Conservation (phyloP, 2,113 vertebrate genomes). For the Dromaius novaehollandiae region DNA sequence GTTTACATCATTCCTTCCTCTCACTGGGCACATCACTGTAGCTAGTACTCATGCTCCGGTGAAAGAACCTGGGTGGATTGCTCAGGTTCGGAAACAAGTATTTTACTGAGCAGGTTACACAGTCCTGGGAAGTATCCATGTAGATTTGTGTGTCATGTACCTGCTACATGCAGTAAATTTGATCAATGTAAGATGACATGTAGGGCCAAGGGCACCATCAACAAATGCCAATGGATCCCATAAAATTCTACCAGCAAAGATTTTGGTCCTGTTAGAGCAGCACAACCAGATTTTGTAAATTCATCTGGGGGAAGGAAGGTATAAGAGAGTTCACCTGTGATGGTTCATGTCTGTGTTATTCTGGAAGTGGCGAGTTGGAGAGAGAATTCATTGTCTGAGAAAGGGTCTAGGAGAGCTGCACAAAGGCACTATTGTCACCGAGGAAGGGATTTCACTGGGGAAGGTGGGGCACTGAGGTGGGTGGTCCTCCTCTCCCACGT, state of each 20-base stretch:
- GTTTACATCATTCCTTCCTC: neutral
- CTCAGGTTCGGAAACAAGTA: neutral
- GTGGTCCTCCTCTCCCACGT: neutral
- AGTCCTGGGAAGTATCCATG: neutral
- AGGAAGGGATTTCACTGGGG: neutral
- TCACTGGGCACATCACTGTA: neutral
- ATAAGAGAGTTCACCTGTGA: neutral
- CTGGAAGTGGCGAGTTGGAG: neutral
- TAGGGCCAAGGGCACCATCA: neutral
- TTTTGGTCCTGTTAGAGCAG: neutral
- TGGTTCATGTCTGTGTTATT: neutral
- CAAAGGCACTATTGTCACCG: neutral
- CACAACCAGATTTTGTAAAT: neutral
- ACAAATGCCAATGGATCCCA: neutral
- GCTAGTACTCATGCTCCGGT: neutral
- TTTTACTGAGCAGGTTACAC: neutral
- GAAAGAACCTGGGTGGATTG: neutral
- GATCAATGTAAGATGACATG: neutral
- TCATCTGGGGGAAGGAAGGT: neutral
- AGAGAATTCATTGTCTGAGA: accelerated
- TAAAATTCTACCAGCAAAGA: neutral
- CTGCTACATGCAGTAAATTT: neutral
- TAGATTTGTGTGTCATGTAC: neutral
- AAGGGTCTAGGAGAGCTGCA: neutral
- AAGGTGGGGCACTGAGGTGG: neutral